Evolutionary conservation across 1,140 invertebrate species (phyloP).

Genomic region (Drosophila grimshawi): DNA sequence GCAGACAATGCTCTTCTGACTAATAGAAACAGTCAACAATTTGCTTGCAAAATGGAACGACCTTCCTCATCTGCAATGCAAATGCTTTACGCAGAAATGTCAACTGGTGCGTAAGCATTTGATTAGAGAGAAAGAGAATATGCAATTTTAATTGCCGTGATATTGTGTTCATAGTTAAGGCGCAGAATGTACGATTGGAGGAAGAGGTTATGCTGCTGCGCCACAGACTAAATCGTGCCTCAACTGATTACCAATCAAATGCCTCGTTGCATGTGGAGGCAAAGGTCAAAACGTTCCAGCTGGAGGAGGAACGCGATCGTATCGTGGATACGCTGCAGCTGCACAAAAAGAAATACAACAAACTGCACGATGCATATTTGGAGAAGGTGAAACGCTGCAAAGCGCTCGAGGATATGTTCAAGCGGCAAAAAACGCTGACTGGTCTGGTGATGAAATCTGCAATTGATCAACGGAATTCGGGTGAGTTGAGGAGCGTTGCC

Average conservation of each 20-base stretch:
- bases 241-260: slow-evolving; percentile 45
- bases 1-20: slow-evolving; percentile 15
- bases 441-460: slow-evolving; percentile 80
- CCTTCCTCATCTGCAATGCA: slow-evolving; percentile 57
- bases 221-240: slow-evolving; percentile 57
- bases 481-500: background rate
- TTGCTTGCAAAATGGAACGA: slow-evolving; percentile 51
- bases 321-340: slow-evolving; percentile 60
- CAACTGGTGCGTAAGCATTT: slow-evolving; percentile 62
- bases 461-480: slow-evolving; percentile 59
- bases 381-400: slow-evolving; percentile 77
- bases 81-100: slow-evolving; percentile 63
- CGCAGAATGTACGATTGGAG: slow-evolving; percentile 54
- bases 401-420: slow-evolving; percentile 74
- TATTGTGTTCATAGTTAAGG: slow-evolving; percentile 51
- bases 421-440: slow-evolving; percentile 71
- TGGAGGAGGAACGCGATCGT: slow-evolving; percentile 74
- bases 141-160: background rate
- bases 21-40: slow-evolving; percentile 15
- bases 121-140: background rate
- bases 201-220: slow-evolving; percentile 75
- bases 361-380: slow-evolving; percentile 70
- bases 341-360: slow-evolving; percentile 81
- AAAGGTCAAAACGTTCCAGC: slow-evolving; percentile 61
- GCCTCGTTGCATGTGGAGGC: slow-evolving; percentile 66